Base-by-base conservation (phyloP, 2,797 vertebrate species). In the Merluccius polli region DNA sequence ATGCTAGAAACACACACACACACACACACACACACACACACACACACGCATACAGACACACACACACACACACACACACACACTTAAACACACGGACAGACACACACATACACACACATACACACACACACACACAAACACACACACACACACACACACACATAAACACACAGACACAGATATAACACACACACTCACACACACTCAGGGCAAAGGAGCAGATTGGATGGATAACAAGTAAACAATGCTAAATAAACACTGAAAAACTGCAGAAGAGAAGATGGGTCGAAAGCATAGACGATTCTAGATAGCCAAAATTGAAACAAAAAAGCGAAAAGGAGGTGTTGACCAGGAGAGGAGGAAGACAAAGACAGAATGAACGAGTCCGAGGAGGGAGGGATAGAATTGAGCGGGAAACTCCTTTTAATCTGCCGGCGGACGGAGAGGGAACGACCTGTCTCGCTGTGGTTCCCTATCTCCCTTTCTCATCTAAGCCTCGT, bases 401-500 rank as follows among this genome's bases (percentile, higher is more conserved):
- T 79, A 70, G 33, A 78, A 80, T 73, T 80, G 82, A 29, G 65
- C 15, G 79, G 41, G 16, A 81, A 88, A 80, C 82, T 75, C 78
- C 83, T 83, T 87, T 87, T 87, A 89, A 88, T 86, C 77, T 82
- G 79, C 59, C 59, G 32, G 72, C 76, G 30, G 65, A 31, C 29
- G 75, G 79, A 88, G 81, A 87, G 85, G 85, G 79, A 73, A 73
- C 84, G 82, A 90, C 89, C 89, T 86, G 81, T 78, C 77, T 84
- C 81, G 16, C 32, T 10, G 33, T 83, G 82, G 86, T 84, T 87
- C 82, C 75, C 82, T 84, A 89, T 92, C 89, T 78, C 73, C 87
- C 75, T 81, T 82, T 85, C 78, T 90, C 89, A 89, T 91, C 90
- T 88, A 75, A 84, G 82, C 79, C 76, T 87, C 82, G 84, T 87